phyloP scores from a whole-genome alignment of 2,888 invertebrate genomes.

The Hesperia comma region DNA sequence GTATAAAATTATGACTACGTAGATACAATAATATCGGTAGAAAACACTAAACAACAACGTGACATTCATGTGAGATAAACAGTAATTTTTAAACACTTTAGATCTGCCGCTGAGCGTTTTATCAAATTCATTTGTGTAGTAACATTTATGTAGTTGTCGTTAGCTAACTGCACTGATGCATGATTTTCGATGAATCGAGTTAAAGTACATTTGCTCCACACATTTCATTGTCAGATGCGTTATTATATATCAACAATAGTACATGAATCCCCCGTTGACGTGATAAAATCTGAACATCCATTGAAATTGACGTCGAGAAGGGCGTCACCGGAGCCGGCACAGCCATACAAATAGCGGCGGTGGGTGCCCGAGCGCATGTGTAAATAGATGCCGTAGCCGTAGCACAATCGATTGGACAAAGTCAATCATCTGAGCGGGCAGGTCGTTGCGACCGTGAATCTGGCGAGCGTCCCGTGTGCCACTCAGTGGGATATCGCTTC shows the following conservation, averaged over 20 bases:
- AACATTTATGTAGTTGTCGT: background rate
- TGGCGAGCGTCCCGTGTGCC: constrained; percentile 64
- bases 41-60: no score
- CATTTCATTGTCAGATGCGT: constrained; percentile 26
- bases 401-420: constrained; percentile 75
- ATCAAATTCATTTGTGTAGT: background rate
- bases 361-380: constrained; percentile 60
- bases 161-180: background rate
- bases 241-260: constrained; percentile 32
- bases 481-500: constrained; percentile 56
- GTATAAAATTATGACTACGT: background rate
- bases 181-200: constrained; percentile 9
- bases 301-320: constrained; percentile 60
- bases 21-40: no score
- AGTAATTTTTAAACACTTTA: background rate
- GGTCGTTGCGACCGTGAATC: constrained; percentile 81
- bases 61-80: no score
- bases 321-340: constrained; percentile 56
- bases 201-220: constrained; percentile 21
- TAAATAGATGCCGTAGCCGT: constrained; percentile 64
- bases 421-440: constrained; percentile 75
- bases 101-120: background rate
- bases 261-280: constrained; percentile 26
- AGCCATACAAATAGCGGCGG: constrained; percentile 55
- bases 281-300: constrained; percentile 56